phyloP scores from a whole-genome alignment of 2,113 vertebrate genomes.

The Helogale parvula region DNA sequence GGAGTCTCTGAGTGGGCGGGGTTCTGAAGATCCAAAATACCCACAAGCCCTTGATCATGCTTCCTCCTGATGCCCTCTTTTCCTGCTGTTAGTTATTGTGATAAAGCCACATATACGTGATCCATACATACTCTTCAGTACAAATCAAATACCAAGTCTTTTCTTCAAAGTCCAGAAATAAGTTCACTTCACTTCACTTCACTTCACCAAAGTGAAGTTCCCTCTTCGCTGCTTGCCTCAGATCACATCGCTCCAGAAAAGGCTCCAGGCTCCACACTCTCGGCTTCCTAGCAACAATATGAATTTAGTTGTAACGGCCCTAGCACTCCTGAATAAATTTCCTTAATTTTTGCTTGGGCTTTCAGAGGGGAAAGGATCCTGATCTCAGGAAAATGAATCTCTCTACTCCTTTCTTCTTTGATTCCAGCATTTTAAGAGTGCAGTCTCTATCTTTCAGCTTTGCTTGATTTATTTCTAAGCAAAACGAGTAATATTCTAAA shows the following conservation, averaged over 20 bases:
- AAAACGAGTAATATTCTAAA: neutral
- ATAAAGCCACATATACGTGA: neutral
- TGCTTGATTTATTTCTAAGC: conserved; percentile 6
- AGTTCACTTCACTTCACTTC: too few relatives aligned
- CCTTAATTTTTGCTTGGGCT: neutral
- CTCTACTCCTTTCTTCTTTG: neutral
- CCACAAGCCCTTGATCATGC: neutral
- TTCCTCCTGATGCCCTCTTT: neutral
- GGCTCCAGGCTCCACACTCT: neutral
- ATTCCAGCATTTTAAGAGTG: neutral
- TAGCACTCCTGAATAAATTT: neutral
- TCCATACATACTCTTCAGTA: neutral
- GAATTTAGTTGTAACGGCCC: neutral
- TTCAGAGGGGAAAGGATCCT: neutral
- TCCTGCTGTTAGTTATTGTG: neutral
- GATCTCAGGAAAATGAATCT: neutral
- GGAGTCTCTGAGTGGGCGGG: neutral
- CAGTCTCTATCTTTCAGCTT: neutral
- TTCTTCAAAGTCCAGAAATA: neutral
- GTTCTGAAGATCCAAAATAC: neutral
- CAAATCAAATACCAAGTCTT: neutral
- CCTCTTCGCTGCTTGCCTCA: neutral
- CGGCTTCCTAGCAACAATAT: neutral
- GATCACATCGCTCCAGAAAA: neutral
- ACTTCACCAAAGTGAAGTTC: neutral